Conservation (phyloP, 2,113 vertebrate species). For the Echinops telfairi region DNA sequence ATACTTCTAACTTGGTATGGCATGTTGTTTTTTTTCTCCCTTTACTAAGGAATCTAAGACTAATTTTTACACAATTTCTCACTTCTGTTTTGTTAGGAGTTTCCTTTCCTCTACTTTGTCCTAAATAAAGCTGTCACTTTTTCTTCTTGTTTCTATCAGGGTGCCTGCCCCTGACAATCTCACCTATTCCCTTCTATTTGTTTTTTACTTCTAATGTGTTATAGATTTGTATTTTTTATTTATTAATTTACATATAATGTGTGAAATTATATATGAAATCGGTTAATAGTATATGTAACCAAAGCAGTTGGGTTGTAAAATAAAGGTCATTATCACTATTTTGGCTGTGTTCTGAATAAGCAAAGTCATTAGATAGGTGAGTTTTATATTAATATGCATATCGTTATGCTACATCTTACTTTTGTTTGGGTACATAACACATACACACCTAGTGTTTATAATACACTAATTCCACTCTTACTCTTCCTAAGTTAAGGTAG, state of each 20-base stretch:
- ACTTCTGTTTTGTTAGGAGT: background rate
- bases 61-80: conserved; percentile 6
- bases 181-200: background rate
- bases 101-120: conserved; percentile 3
- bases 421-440: background rate
- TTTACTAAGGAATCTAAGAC: background rate
- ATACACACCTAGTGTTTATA: conserved; percentile 34
- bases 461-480: conserved; percentile 13
- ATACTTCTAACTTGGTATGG: background rate
- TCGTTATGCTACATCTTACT: conserved; percentile 26
- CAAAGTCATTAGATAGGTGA: conserved; percentile 22
- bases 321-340: background rate
- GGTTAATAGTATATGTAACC: background rate
- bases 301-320: background rate
- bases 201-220: conserved; percentile 13
- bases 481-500: conserved; percentile 20
- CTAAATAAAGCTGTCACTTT: background rate
- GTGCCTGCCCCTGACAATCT: background rate
- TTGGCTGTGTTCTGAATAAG: background rate
- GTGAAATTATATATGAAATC: conserved; percentile 36
- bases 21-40: conserved; percentile 15
- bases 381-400: conserved; percentile 24
- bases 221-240: background rate
- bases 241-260: background rate
- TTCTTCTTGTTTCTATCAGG: background rate